phyloP scores from a whole-genome alignment of 2,797 vertebrate genomes.

The Coilia nasus region DNA sequence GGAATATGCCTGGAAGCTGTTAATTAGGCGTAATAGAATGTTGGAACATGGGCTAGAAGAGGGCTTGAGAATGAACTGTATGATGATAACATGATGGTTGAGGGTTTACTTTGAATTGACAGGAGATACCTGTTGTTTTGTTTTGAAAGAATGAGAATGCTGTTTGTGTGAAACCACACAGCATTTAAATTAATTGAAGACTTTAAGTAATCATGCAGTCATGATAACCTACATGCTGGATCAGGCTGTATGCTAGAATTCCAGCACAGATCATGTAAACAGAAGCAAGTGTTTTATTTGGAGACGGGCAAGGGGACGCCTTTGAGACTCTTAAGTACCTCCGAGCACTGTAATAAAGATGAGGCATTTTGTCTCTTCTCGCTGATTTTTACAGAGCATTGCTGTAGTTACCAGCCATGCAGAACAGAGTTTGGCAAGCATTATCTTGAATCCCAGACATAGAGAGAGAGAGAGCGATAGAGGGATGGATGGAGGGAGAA shows the following conservation, averaged over 20 bases:
- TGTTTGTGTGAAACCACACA: background rate
- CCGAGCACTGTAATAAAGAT: background rate
- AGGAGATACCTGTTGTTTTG: background rate
- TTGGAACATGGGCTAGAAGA: background rate
- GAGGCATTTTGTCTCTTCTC: background rate
- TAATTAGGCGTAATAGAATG: background rate
- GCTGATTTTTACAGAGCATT: background rate
- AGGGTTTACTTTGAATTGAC: background rate
- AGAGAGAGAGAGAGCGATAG: background rate
- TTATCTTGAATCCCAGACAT: background rate
- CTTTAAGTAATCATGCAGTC: background rate
- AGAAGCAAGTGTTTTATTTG: background rate
- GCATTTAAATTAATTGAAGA: background rate
- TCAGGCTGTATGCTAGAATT: too few relatives aligned
- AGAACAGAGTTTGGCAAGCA: background rate
- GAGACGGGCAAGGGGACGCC: background rate
- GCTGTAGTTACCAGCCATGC: background rate
- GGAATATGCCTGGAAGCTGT: background rate
- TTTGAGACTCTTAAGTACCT: background rate
- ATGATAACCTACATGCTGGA: background rate
- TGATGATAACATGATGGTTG: background rate
- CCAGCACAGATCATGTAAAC: background rate
- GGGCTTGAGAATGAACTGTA: background rate
- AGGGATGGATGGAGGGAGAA: background rate
- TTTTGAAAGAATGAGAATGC: background rate